Conservation (phyloP, 1,140 invertebrate species). For the Scaptomyza graminum region DNA sequence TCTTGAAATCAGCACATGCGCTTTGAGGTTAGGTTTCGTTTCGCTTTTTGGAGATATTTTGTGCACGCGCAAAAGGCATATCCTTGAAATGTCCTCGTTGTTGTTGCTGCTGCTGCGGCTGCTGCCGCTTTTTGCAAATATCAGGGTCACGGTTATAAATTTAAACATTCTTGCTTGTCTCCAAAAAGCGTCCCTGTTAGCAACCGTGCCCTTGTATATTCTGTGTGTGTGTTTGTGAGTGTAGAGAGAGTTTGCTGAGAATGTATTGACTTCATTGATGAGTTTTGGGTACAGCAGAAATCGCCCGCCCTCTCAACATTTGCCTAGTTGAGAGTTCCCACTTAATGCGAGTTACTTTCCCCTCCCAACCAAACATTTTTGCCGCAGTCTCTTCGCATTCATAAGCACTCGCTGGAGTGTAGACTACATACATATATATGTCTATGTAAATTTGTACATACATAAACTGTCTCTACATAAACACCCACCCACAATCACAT, state of each 20-base stretch:
- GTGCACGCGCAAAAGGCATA: conserved; percentile 73
- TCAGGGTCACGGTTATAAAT: conserved; percentile 84
- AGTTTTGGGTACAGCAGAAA: conserved; percentile 45
- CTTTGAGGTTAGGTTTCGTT: neutral
- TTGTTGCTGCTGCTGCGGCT: conserved; percentile 26
- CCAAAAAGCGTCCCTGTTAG: conserved; percentile 61
- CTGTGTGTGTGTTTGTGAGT: neutral
- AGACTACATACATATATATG: conserved; percentile 24
- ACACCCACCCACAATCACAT: neutral
- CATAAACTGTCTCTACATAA: conserved; percentile 22
- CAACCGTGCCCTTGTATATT: conserved; percentile 41
- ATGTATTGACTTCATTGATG: conserved; percentile 65
- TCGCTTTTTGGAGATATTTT: conserved; percentile 77
- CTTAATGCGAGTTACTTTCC: conserved; percentile 19
- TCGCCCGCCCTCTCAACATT: conserved; percentile 39
- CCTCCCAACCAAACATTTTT: neutral
- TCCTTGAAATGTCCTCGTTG: conserved; percentile 68
- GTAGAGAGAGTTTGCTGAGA: conserved; percentile 32
- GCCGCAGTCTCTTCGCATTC: conserved; percentile 58
- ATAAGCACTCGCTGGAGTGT: conserved; percentile 40
- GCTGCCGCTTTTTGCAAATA: conserved; percentile 66
- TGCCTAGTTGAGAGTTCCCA: conserved; percentile 38
- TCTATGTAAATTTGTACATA: conserved; percentile 4
- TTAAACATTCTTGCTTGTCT: conserved; percentile 76
- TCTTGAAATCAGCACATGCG: conserved; percentile 49